Conservation (phyloP, 2,888 invertebrate species). For the Diarsia brunnea region DNA sequence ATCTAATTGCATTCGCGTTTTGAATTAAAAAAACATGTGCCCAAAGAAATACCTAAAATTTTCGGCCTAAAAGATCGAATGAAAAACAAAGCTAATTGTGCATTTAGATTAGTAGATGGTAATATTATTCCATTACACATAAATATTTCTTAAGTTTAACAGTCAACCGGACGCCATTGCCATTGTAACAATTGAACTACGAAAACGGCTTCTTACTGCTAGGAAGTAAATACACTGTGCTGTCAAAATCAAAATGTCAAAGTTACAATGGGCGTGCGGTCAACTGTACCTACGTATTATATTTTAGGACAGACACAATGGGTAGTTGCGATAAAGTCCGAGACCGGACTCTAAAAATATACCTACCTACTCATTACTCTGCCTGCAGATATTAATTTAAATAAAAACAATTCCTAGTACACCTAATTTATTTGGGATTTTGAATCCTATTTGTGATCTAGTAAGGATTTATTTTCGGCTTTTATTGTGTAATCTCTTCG, state of each 20-base stretch:
- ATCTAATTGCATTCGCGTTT: background rate
- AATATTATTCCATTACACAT: background rate
- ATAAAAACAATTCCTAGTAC: background rate
- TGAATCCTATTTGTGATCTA: slow-evolving; percentile 62
- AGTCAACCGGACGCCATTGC: background rate
- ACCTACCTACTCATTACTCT: slow-evolving; percentile 25
- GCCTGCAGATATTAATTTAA: slow-evolving; percentile 5
- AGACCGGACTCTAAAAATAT: background rate
- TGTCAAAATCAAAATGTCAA: background rate
- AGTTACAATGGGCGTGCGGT: background rate
- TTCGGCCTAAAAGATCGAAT: slow-evolving; percentile 42
- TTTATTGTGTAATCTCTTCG: slow-evolving; percentile 60
- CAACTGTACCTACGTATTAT: slow-evolving; percentile 14
- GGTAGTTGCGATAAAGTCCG: background rate
- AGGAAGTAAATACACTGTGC: background rate
- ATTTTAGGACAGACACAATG: slow-evolving; percentile 5
- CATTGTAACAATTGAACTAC: slow-evolving; percentile 1
- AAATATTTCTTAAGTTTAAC: background rate
- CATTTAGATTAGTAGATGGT: slow-evolving; percentile 39
- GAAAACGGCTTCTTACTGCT: background rate
- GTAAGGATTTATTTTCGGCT: slow-evolving; percentile 42
- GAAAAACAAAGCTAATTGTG: slow-evolving; percentile 16
- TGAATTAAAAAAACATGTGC: background rate
- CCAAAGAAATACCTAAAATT: slow-evolving; percentile 12
- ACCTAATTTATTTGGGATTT: slow-evolving; percentile 55